Conservation (phyloP, 2,797 vertebrate genomes). For the Xenops minutus region DNA sequence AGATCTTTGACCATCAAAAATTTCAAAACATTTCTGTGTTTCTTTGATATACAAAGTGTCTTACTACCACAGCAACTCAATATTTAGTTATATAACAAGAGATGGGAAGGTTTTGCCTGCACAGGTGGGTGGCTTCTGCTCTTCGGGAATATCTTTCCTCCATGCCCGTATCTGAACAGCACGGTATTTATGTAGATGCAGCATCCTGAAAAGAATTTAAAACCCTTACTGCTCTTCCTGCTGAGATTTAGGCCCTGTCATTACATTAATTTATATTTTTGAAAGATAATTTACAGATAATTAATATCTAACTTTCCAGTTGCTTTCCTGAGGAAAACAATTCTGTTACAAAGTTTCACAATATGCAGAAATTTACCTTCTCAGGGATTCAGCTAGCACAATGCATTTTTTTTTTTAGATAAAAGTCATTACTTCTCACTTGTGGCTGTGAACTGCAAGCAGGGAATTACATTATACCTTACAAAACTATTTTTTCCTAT, state of each 20-base stretch:
- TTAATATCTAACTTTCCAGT: background rate
- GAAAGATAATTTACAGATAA: background rate
- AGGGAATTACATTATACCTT: background rate
- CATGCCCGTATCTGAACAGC: background rate
- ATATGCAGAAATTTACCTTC: background rate
- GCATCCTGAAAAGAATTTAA: background rate
- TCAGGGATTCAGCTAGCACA: background rate
- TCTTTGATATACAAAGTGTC: background rate
- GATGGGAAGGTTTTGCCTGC: background rate
- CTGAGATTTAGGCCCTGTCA: background rate
- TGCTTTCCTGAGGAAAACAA: background rate
- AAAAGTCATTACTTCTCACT: background rate
- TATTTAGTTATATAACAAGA: background rate
- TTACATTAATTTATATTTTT: background rate
- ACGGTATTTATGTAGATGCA: background rate
- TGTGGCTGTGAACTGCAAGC: background rate
- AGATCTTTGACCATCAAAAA: background rate
- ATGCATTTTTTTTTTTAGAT: background rate
- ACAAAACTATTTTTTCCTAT: background rate
- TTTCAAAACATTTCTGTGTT: background rate
- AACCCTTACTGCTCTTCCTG: background rate
- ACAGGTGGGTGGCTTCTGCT: background rate
- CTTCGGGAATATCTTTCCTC: background rate
- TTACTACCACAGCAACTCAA: background rate
- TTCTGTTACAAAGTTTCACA: background rate